These are phyloP conservation scores for Pecten maximus DNA, from an alignment of 2,888 invertebrate genomes.

Conservation along the genomic window DNA sequence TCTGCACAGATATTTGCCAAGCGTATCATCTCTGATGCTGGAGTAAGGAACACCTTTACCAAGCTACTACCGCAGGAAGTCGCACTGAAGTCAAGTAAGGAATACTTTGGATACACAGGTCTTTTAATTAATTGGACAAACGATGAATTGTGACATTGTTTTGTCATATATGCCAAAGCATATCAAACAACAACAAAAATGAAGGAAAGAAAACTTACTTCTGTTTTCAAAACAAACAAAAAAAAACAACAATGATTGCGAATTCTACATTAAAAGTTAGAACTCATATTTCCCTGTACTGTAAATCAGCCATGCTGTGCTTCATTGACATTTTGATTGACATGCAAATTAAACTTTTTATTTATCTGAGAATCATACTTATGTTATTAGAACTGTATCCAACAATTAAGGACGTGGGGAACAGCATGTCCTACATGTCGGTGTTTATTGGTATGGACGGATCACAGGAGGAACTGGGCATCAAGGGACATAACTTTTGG, in stretches of 20 bases:
- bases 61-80: constrained; percentile 75
- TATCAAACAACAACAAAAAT: too few relatives aligned
- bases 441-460: constrained; percentile 79
- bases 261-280: too few relatives aligned
- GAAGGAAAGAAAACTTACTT: too few relatives aligned
- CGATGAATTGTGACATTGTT: too few relatives aligned
- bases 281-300: too few relatives aligned
- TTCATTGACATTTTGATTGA: too few relatives aligned
- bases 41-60: constrained; percentile 77
- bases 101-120: too few relatives aligned
- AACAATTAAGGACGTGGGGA: constrained; percentile 69
- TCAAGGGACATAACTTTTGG: constrained; percentile 79
- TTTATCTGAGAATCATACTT: not conserved
- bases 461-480: constrained; percentile 72
- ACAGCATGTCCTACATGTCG: constrained; percentile 75
- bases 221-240: too few relatives aligned
- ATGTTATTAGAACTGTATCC: constrained; percentile 69
- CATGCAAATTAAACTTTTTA: not conserved
- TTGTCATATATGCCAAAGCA: too few relatives aligned
- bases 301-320: too few relatives aligned
- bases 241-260: too few relatives aligned
- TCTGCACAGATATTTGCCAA: constrained; percentile 75
- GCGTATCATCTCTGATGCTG: constrained; percentile 79
- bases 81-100: constrained; percentile 78
- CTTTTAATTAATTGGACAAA: too few relatives aligned